These are phyloP conservation scores for Pseudorhombus dupliciocellatus DNA, from an alignment of 2,113 vertebrate species.

Conservation along the genomic window DNA sequence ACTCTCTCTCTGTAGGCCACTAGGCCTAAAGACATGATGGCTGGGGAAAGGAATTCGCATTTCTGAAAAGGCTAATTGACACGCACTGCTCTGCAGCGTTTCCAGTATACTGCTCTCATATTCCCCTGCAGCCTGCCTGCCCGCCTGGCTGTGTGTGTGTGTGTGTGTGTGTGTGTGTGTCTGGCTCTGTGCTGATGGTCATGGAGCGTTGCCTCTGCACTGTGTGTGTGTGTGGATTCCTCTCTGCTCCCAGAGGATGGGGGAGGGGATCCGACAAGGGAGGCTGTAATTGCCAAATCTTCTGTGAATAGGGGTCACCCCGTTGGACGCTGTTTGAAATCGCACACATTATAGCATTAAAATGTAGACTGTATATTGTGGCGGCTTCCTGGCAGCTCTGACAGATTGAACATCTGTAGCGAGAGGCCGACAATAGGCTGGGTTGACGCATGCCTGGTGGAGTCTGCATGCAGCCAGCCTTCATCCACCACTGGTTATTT, in stretches of 20 bases:
- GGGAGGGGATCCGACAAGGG: conserved; percentile 74
- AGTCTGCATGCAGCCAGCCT: conserved; percentile 44
- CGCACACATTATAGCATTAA: conserved; percentile 59
- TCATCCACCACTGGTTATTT: conserved; percentile 63
- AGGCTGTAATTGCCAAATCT: conserved; percentile 81
- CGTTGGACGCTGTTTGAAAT: conserved; percentile 63
- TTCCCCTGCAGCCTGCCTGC: conserved; percentile 63
- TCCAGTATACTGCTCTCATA: conserved; percentile 70
- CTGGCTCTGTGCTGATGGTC: conserved; percentile 70
- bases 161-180: conserved; percentile 44
- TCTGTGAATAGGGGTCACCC: conserved; percentile 76
- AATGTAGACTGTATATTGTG: conserved; percentile 52
- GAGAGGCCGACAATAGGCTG: conserved; percentile 40
- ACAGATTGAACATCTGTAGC: conserved; percentile 64
- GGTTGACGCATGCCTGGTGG: conserved; percentile 20
- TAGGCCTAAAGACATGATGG: conserved; percentile 58
- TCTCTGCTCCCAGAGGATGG: conserved; percentile 72
- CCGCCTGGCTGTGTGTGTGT: conserved; percentile 22
- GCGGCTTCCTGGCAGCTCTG: conserved; percentile 50
- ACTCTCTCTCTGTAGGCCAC: conserved; percentile 52
- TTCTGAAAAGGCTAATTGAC: conserved; percentile 78
- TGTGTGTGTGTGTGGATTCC: conserved; percentile 75
- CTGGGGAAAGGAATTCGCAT: conserved; percentile 72
- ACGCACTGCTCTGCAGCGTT: conserved; percentile 67
- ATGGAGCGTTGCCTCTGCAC: conserved; percentile 72